Evolutionary conservation across 2,113 vertebrate species (phyloP).

Genomic region (Zapus hudsonius): DNA sequence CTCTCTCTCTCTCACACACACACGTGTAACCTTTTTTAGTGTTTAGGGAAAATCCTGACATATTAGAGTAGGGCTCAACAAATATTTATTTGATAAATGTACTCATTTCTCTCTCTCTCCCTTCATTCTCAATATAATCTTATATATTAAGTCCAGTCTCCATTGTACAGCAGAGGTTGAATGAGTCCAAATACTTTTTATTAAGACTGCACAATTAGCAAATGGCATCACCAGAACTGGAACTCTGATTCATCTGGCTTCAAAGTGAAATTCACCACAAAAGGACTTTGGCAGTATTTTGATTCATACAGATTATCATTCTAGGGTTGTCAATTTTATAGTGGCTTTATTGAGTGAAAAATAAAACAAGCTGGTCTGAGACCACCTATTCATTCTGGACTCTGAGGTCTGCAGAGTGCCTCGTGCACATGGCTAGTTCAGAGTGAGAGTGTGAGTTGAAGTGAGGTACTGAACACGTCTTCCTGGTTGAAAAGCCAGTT

Average conservation of each 20-base stretch:
- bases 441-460: background rate
- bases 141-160: background rate
- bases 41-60: slow-evolving; percentile 30
- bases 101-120: background rate
- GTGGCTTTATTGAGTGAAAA: background rate
- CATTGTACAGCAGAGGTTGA: background rate
- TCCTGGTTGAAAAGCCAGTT: background rate
- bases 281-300: slow-evolving; percentile 26
- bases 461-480: background rate
- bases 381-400: background rate
- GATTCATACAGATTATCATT: background rate
- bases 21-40: background rate
- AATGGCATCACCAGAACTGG: background rate
- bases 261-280: background rate
- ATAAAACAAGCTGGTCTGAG: background rate
- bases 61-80: background rate
- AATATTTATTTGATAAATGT: slow-evolving; percentile 41
- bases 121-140: slow-evolving; percentile 16
- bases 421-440: background rate
- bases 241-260: background rate
- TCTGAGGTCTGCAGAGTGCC: background rate
- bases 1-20: background rate
- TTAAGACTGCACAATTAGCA: background rate
- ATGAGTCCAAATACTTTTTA: slow-evolving; percentile 10
- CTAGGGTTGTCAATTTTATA: background rate